Base-by-base conservation (phyloP, 2,113 vertebrate genomes). In the Emydocephalus ijimae region DNA sequence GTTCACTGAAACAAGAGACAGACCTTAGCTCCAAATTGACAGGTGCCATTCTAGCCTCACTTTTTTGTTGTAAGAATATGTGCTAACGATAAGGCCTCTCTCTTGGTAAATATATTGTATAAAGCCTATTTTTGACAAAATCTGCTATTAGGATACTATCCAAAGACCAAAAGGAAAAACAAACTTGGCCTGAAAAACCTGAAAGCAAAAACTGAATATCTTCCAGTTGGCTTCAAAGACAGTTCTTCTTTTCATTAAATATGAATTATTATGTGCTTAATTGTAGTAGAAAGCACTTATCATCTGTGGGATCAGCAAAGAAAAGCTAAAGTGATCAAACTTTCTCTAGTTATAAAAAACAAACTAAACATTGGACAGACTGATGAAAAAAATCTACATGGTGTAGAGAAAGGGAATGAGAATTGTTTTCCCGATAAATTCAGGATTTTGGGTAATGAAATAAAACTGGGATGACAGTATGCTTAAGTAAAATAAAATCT, bases 1-100 rank as follows among this genome's bases (percentile, higher is more conserved):
- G 94, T 85, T 93, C 89, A 96, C 85, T 93, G 93, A 90, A 93
- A 92, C 94, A 94, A 95, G 91, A 92, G 95, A 74, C 95, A 54
- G 89, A 95, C 95, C 95, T 94, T 91, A 93, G 93, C 94, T 94
- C 93, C 91, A 93, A 95, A 50, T 87, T 88, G 50, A 64, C 29
- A 21, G 24, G 57, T 48, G 57, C 45, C 57, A 89, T 20, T 89
- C 3, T 45, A 89, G 39, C 6, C 64, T 90, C 4, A n/a, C 89
- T 18, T 45, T 45, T 4, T 26, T 45, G 29, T 69, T 90, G 26
- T 64, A n/a, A n/a, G 23, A 50, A 15, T 64, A 29, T 64, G 26
- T 50, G 64, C 21, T 90, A 3, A 23, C 15, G 11, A 50, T 26
- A 5, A 90, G 29, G n/a, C 18, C 45, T 23, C 45, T 59, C 24